phyloP scores from a whole-genome alignment of 2,797 vertebrate species.

The Hoplostethus mediterraneus region DNA sequence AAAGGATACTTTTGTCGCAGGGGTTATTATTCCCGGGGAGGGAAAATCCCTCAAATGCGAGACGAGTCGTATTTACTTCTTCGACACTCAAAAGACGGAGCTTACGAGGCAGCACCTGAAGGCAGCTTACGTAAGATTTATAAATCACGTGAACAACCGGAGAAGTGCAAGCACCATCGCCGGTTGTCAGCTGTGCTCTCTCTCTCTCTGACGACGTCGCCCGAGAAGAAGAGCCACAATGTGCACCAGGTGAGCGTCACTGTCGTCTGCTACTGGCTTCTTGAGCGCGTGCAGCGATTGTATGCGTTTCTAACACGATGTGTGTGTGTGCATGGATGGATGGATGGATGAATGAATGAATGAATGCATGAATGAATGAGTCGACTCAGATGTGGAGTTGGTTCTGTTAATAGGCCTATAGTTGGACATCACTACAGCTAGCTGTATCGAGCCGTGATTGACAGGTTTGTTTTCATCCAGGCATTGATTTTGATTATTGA shows the following conservation, averaged over 20 bases:
- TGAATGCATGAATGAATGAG: no score
- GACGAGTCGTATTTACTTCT: not conserved
- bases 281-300: not conserved
- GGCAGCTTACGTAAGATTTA: constrained; percentile 14
- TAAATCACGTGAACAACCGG: constrained; percentile 59
- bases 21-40: no score
- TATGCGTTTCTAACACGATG: no score
- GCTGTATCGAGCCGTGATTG: no score
- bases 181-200: not conserved
- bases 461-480: no score
- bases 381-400: no score
- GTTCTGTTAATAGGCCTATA: no score
- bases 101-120: constrained; percentile 6
- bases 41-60: not conserved
- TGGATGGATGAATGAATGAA: no score
- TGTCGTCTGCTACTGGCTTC: accelerated
- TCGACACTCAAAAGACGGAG: accelerated
- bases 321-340: not conserved
- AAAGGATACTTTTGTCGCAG: no score
- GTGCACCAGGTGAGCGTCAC: constrained; percentile 68
- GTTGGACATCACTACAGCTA: no score
- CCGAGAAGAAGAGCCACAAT: constrained; percentile 37
- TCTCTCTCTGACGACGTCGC: constrained; percentile 20
- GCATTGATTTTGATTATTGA: no score
- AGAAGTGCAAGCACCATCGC: not conserved